Evolutionary conservation across 2,113 vertebrate species (phyloP), one percentile per base, ranked within the genome.

Genomic region (Strigops habroptila): DNA sequence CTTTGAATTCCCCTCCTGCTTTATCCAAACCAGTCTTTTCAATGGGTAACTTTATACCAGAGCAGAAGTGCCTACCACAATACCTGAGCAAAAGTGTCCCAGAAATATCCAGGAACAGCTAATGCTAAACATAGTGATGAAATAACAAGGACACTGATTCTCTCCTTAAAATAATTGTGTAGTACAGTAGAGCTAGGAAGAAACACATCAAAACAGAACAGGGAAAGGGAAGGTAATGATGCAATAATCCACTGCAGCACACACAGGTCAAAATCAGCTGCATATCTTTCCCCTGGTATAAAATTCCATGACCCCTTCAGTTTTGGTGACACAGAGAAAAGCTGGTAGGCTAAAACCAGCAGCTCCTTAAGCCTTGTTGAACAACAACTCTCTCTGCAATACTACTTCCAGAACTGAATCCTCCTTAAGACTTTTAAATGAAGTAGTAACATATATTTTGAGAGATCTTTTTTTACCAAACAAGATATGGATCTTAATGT

Each of bases 241-340:
- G 18, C 46, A 67, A 46, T 33, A 68, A 6, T 15, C 9, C 22
- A 23, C 43, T 82, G 27, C 16, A 93, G 76, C 82, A 83, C 18
- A 17, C 2, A 2, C 10, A 65, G 28, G 27, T 23, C 52, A 43
- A 60, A 70, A 19, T 37, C 62, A 49, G 28, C 18, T n/a, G 9
- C 15, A 0, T 10, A 9, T 18, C 63, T 23, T 43, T 18, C 14
- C 1, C 41, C 33, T 1, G 1, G 1, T 1, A 53, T 5, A 43
- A 46, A 10, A 30, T 46, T 24, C 51, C 63, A 24, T 10, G 14
- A 43, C 3, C 14, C 18, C 33, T 19, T 18, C 51, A 55, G 17
- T 65, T 71, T 46, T 33, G 22, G 30, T 17, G 53, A 52, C 37
- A 35, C 24, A 62, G 18, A 17, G 14, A 67, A 62, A 41, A 62